phyloP scores from a whole-genome alignment of 2,797 vertebrate species.

The Semotilus atromaculatus region DNA sequence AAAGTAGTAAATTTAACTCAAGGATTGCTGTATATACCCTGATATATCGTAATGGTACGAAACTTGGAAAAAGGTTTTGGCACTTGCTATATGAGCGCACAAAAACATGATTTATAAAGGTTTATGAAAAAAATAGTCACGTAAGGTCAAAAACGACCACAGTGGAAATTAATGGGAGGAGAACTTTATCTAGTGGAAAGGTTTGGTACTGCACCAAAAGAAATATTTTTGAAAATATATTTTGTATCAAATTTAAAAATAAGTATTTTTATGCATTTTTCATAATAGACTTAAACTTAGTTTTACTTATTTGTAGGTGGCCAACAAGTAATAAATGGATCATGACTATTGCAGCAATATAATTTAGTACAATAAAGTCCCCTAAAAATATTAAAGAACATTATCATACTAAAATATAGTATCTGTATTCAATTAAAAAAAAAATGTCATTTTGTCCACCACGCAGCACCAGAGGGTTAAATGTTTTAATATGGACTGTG shows the following conservation, averaged over 20 bases:
- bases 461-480: background rate
- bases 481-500: background rate
- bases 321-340: background rate
- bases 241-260: background rate
- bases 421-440: background rate
- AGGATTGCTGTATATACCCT: too few species aligned
- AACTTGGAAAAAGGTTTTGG: background rate
- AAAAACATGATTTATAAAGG: background rate
- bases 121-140: background rate
- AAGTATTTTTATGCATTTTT: background rate
- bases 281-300: too few species aligned
- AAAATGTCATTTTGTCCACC: background rate
- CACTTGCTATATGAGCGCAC: background rate
- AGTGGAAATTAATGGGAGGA: background rate
- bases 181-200: background rate
- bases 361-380: background rate
- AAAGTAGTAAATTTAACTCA: too few species aligned
- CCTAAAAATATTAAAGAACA: background rate
- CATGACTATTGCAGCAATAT: background rate
- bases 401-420: background rate
- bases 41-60: fast-evolving
- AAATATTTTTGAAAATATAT: background rate
- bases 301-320: too few species aligned
- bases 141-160: background rate
- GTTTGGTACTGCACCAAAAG: background rate